Percentiles rank a stretch among this genome's conserved stretches.
These are phyloP conservation scores for Disparrhopalites patrizii DNA, from an alignment of 2,888 invertebrate species.

Conservation along the genomic window DNA sequence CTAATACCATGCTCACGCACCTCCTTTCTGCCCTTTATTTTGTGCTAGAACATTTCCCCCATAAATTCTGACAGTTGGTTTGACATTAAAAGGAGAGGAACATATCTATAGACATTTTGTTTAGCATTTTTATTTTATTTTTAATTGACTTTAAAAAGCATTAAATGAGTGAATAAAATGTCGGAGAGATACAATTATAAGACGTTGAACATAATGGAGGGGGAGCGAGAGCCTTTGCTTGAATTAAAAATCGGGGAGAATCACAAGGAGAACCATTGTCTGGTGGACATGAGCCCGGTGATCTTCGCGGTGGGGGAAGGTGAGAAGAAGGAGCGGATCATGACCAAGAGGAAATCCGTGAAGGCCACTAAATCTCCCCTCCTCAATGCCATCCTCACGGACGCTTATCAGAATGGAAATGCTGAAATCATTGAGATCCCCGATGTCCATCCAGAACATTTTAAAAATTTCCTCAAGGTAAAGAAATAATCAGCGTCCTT, in stretches of 20 bases:
- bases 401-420: conserved; percentile 19
- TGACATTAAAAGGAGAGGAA: too few relatives aligned
- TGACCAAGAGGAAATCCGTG: neutral
- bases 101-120: too few relatives aligned
- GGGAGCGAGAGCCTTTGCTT: neutral
- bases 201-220: too few relatives aligned
- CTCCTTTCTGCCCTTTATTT: too few relatives aligned
- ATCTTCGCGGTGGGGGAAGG: neutral
- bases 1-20: too few relatives aligned
- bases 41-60: too few relatives aligned
- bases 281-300: neutral
- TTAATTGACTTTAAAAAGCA: too few relatives aligned
- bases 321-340: neutral
- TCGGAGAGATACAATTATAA: too few relatives aligned
- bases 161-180: neutral
- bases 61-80: too few relatives aligned
- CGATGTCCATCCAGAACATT: conserved; percentile 78
- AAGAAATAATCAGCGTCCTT: too few relatives aligned
- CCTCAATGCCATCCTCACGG: conserved; percentile 82
- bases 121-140: too few relatives aligned
- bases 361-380: conserved; percentile 69
- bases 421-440: conserved; percentile 67
- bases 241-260: too few relatives aligned
- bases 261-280: neutral
- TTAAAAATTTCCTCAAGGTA: conserved; percentile 64